These are phyloP conservation scores for Metaphire vulgaris DNA, from an alignment of 1,140 invertebrate species.

Conservation along the genomic window DNA sequence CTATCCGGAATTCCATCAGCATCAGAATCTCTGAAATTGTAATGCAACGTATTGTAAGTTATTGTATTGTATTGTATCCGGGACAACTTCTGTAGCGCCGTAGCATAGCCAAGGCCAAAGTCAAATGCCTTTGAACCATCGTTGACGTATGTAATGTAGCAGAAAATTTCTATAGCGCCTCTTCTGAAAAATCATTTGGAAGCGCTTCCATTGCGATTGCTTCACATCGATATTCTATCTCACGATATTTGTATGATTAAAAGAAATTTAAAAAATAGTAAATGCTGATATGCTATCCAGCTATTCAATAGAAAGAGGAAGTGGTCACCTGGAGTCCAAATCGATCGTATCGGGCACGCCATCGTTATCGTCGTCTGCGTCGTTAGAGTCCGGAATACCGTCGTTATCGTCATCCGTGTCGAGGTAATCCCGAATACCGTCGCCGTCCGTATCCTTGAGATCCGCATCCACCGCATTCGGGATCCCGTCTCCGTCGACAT, in stretches of 20 bases:
- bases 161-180: neutral
- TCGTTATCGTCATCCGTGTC: slow-evolving; percentile 17
- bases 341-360: neutral
- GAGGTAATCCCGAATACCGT: slow-evolving; percentile 16
- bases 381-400: slow-evolving; percentile 12
- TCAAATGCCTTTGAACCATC: no score
- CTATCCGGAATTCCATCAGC: slow-evolving; percentile 6
- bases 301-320: no score
- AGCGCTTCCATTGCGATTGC: neutral
- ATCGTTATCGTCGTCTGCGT: slow-evolving; percentile 13
- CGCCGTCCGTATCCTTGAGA: no score
- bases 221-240: slow-evolving; percentile 9
- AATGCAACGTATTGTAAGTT: no score
- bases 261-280: no score
- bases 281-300: no score
- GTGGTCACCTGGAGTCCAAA: neutral
- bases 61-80: no score
- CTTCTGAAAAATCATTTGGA: no score
- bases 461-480: neutral
- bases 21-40: slow-evolving; percentile 7
- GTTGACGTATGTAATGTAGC: no score
- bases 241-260: slow-evolving; percentile 2
- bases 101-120: no score
- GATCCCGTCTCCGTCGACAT: slow-evolving; percentile 17
- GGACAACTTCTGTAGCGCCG: no score